These are phyloP conservation scores for Zingel zingel DNA, from an alignment of 2,113 vertebrate species.

Conservation along the genomic window DNA sequence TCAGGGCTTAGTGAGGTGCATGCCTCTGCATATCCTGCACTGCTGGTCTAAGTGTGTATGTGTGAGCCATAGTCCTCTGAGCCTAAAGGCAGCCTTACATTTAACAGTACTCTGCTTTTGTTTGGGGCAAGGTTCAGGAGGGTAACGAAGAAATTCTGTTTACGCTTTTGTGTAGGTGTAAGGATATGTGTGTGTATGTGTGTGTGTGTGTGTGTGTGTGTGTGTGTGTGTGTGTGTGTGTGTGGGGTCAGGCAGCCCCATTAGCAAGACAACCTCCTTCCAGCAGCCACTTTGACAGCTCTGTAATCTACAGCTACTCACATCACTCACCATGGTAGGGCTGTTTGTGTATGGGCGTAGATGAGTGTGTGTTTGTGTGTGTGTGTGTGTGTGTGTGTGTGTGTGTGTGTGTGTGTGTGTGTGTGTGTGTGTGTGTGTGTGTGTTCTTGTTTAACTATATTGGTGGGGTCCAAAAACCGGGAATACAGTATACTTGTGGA, in stretches of 20 bases:
- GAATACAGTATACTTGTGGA: too few species aligned
- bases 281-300: slow-evolving; percentile 74
- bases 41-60: slow-evolving; percentile 23
- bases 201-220: slow-evolving; percentile 17
- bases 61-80: slow-evolving; percentile 14
- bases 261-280: slow-evolving; percentile 73
- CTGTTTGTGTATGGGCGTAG: slow-evolving; percentile 48
- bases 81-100: slow-evolving; percentile 50
- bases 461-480: too few species aligned
- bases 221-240: slow-evolving; percentile 41
- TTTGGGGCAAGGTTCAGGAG: slow-evolving; percentile 50
- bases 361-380: slow-evolving; percentile 16
- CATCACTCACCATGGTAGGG: slow-evolving; percentile 61
- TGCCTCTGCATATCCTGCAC: slow-evolving; percentile 73
- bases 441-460: not conserved
- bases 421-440: slow-evolving; percentile 15
- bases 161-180: slow-evolving; percentile 11
- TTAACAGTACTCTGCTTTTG: slow-evolving; percentile 54
- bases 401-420: not conserved
- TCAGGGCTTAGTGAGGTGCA: slow-evolving; percentile 70
- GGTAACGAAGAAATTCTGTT: slow-evolving; percentile 38
- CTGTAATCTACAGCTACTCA: slow-evolving; percentile 74
- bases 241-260: slow-evolving; percentile 68
- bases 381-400: not conserved
- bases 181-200: slow-evolving; percentile 31